These are phyloP conservation scores for Drosophila paramelanica DNA, from an alignment of 2,888 invertebrate genomes.

Conservation along the genomic window DNA sequence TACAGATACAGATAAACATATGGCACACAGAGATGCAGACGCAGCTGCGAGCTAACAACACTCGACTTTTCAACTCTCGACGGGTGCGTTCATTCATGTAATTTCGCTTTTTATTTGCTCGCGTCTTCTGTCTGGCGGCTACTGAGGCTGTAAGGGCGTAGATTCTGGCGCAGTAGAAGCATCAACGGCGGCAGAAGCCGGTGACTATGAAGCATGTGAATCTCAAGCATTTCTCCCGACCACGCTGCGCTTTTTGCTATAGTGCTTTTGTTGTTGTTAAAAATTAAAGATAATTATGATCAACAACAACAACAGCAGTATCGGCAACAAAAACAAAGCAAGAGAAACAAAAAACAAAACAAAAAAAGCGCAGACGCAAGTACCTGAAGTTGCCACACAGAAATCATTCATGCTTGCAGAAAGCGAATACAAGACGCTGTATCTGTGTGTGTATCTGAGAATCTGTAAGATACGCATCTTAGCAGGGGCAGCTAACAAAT, in stretches of 20 bases:
- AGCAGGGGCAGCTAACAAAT: slow-evolving; percentile 55
- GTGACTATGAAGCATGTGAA: slow-evolving; percentile 38
- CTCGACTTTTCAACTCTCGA: slow-evolving; percentile 3
- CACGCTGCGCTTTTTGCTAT: slow-evolving; percentile 16
- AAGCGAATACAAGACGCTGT: slow-evolving; percentile 27
- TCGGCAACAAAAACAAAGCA: not conserved
- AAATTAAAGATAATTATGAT: slow-evolving; percentile 74
- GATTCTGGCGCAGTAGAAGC: not conserved
- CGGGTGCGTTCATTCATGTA: slow-evolving; percentile 57
- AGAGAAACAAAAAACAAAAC: not conserved
- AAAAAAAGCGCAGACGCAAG: slow-evolving; percentile 21
- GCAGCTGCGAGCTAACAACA: slow-evolving; percentile 6
- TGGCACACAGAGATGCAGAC: not conserved
- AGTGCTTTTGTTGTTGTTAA: slow-evolving; percentile 26
- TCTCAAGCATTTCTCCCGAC: slow-evolving; percentile 35
- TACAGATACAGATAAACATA: not conserved
- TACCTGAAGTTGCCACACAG: slow-evolving; percentile 35
- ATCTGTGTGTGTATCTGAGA: slow-evolving; percentile 20
- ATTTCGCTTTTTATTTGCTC: slow-evolving; percentile 59
- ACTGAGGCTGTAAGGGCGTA: slow-evolving; percentile 3
- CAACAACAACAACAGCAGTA: not conserved
- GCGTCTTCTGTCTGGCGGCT: slow-evolving; percentile 5
- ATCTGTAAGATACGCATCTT: slow-evolving; percentile 54
- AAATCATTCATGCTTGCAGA: slow-evolving; percentile 61
- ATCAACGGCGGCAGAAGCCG: not conserved